Evolutionary conservation across 2,113 vertebrate genomes (phyloP).

Genomic region (Rhipidura dahli): DNA sequence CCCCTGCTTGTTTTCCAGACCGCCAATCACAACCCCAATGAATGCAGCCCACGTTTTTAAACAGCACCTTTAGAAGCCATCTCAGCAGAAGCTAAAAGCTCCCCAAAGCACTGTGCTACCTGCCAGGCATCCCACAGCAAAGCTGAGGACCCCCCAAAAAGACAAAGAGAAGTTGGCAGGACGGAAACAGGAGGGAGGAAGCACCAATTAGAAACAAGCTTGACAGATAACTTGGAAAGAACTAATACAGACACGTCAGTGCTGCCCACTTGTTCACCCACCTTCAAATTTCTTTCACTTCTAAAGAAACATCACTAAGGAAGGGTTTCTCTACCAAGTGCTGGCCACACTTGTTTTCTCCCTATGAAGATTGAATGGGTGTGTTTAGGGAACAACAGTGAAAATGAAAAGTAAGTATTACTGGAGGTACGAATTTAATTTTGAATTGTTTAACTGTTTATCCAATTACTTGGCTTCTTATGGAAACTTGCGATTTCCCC

Average conservation of each 20-base stretch:
- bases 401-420: not conserved
- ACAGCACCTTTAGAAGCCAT: not conserved
- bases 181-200: not conserved
- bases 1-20: not conserved
- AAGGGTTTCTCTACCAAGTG: not conserved
- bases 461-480: not conserved
- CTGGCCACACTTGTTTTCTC: not conserved
- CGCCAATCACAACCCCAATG: not conserved
- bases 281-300: not conserved
- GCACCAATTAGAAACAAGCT: not conserved
- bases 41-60: not conserved
- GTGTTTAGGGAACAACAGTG: not conserved
- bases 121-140: not conserved
- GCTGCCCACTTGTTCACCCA: not conserved
- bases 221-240: not conserved
- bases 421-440: not conserved
- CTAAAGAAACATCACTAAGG: not conserved
- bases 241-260: not conserved
- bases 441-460: not conserved
- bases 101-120: not conserved
- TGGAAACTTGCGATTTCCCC: fast-evolving
- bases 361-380: not conserved
- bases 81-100: not conserved
- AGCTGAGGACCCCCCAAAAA: not conserved
- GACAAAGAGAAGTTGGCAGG: not conserved